Conservation (phyloP, 2,113 vertebrate species). For the Athene noctua region DNA sequence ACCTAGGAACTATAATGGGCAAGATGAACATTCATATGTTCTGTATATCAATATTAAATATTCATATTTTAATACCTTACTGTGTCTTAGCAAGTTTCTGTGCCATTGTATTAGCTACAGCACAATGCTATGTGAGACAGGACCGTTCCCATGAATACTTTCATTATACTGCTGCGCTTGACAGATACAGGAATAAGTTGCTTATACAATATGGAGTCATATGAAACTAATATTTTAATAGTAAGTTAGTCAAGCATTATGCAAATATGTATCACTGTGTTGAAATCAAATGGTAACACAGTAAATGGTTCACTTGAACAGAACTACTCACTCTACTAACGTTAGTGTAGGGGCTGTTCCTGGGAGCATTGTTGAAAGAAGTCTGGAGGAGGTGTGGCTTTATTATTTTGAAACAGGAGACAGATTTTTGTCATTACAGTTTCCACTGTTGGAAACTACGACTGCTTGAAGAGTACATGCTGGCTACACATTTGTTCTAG, state of each 20-base stretch:
- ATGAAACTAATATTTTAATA: conserved; percentile 47
- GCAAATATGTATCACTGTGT: neutral
- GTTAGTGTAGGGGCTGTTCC: neutral
- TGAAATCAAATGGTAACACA: conserved; percentile 6
- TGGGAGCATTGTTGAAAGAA: neutral
- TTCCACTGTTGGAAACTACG: neutral
- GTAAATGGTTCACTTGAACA: neutral
- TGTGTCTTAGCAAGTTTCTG: conserved; percentile 13
- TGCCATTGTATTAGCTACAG: neutral
- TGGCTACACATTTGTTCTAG: neutral
- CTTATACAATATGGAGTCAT: neutral
- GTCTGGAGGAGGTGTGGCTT: neutral
- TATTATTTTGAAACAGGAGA: neutral
- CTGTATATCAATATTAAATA: conserved; percentile 58
- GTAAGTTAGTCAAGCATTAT: conserved; percentile 31
- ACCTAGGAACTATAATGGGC: conserved; percentile 7
- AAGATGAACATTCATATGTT: conserved; percentile 61
- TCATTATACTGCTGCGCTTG: neutral
- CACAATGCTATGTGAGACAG: neutral
- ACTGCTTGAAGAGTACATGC: neutral
- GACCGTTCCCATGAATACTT: neutral
- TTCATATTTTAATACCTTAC: conserved; percentile 42
- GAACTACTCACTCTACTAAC: neutral
- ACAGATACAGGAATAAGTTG: neutral
- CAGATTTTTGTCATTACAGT: neutral